Base-by-base conservation (phyloP, 2,797 vertebrate genomes). In the Parambassis ranga region DNA sequence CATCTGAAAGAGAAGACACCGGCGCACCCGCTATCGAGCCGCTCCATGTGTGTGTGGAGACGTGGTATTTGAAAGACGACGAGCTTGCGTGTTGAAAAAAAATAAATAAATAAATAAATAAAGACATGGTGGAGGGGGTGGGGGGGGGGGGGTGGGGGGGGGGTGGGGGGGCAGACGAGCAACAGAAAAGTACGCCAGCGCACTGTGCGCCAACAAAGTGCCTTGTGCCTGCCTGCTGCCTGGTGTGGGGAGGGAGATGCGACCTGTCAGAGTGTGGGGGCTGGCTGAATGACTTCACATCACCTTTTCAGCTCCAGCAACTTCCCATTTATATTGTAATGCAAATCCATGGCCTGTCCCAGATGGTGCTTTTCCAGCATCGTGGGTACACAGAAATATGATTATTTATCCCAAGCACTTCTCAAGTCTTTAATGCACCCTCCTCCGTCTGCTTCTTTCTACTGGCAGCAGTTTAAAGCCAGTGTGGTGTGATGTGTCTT, bases 301-400 rank as follows among this genome's bases (percentile, higher is more conserved):
- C 92, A 94, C 92, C 91, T 90, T 94, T 95, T 95, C 94, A 92
- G 93, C 93, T 94, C 89, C 93, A 94, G 92, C 90, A 92, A 94
- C 92, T 95, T 95, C 91, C 93, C 93, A 95, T 95, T 95, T 96
- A 92, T 94, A 92, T 94, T 94, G 94, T 94, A 93, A 93, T 93
- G 90, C 89, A 92, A 94, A 94, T 92, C 93, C 92, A 81, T 75
- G 80, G 84, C 84, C 79, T 89, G 92, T 91, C 89, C 89, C 83
- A 88, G 91, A 91, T 92, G 91, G 74, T 79, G 90, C 67, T 77
- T 91, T 92, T 92, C 90, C 88, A 81, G 86, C 66, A 14, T 92
- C 79, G 71, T 88, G 81, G 87, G 84, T 80, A 90, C 90, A 88
- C 81, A 85, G 86, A 90, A 91, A 90, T 91, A 90, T 89, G 86